phyloP scores from a whole-genome alignment of 1,140 invertebrate genomes.

The Drosophila ananassae region DNA sequence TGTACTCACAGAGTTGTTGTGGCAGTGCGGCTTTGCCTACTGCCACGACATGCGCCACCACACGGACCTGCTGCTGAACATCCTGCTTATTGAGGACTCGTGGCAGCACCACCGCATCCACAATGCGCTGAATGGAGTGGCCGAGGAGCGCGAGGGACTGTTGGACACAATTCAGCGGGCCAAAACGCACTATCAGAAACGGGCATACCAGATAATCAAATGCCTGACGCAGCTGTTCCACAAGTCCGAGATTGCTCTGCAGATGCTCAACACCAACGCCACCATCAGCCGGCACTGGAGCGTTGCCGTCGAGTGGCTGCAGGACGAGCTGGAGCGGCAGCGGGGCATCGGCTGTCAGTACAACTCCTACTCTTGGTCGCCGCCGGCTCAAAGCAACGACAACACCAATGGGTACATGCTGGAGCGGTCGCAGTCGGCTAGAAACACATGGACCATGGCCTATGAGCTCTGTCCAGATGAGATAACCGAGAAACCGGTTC shows the following conservation, averaged over 20 bases:
- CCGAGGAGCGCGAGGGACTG: conserved; percentile 95
- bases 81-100: conserved; percentile 96
- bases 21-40: conserved; percentile 97
- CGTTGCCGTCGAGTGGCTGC: conserved; percentile 95
- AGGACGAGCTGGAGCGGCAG: conserved; percentile 94
- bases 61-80: conserved; percentile 93
- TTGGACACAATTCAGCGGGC: conserved; percentile 96
- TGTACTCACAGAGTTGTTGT: conserved; percentile 94
- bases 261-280: conserved; percentile 90
- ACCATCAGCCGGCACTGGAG: conserved; percentile 94
- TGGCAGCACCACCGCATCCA: conserved; percentile 97
- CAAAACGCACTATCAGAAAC: conserved; percentile 97
- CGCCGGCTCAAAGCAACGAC: conserved; percentile 96
- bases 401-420: conserved; percentile 97
- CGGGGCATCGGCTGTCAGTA: conserved; percentile 87
- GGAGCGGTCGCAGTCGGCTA: conserved; percentile 96
- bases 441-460: conserved; percentile 94
- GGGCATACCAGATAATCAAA: conserved; percentile 98
- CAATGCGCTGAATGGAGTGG: conserved; percentile 95
- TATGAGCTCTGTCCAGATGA: conserved; percentile 92
- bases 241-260: conserved; percentile 90
- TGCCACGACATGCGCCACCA: conserved; percentile 97
- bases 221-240: conserved; percentile 95
- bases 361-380: conserved; percentile 95
- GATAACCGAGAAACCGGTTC: conserved; percentile 84